Percentiles rank a stretch among this genome's conserved stretches.
Conservation (phyloP, 2,797 vertebrate genomes). For the Capromys pilorides region DNA sequence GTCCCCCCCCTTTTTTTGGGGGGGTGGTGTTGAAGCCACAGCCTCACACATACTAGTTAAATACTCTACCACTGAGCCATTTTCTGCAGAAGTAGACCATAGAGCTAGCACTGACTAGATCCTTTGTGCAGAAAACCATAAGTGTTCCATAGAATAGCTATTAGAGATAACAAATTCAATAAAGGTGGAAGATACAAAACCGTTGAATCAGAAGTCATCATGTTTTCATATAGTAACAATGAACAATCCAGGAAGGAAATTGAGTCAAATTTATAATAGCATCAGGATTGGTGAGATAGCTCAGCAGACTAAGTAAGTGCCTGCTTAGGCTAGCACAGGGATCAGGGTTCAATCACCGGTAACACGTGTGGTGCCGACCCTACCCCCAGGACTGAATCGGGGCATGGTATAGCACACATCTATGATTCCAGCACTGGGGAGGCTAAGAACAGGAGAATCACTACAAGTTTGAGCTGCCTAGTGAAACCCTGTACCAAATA, state of each 20-base stretch:
- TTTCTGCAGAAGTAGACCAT: background rate
- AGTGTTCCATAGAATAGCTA: background rate
- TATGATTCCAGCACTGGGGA: too few relatives aligned
- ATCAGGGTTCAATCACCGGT: too few relatives aligned
- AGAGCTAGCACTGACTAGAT: background rate
- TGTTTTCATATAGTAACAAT: background rate
- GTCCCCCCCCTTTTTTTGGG: too few relatives aligned
- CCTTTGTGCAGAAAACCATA: background rate
- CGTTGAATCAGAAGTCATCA: background rate
- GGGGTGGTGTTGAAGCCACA: background rate
- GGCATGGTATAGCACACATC: too few relatives aligned
- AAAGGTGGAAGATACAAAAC: background rate
- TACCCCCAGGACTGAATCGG: too few relatives aligned
- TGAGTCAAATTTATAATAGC: background rate
- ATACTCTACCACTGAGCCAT: background rate
- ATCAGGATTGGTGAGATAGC: background rate
- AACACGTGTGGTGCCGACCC: accelerated
- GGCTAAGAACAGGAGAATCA: too few relatives aligned
- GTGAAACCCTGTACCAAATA: too few relatives aligned
- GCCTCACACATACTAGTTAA: background rate
- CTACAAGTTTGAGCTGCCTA: too few relatives aligned
- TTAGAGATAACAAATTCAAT: background rate
- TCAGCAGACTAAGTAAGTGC: too few relatives aligned
- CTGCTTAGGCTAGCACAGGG: too few relatives aligned
- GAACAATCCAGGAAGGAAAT: background rate